These are phyloP conservation scores for Phylloscopus whistleri DNA, from an alignment of 2,113 vertebrate genomes.

Conservation along the genomic window DNA sequence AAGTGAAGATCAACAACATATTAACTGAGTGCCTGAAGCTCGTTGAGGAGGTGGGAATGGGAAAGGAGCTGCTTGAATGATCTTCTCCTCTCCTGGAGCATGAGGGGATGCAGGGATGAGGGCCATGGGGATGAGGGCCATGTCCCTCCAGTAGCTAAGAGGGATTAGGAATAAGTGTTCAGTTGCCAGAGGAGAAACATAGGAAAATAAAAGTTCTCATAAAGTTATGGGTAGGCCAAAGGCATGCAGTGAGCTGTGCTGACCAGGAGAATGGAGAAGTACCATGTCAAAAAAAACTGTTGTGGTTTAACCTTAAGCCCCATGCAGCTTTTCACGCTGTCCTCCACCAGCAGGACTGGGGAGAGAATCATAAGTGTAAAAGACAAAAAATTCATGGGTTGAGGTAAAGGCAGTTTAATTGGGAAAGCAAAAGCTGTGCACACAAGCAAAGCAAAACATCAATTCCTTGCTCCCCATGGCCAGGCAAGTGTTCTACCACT, in stretches of 20 bases:
- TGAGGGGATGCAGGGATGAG: too few relatives aligned
- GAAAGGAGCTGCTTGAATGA: background rate
- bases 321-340: background rate
- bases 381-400: background rate
- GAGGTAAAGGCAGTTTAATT: background rate
- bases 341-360: background rate
- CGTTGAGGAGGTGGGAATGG: conserved; percentile 73
- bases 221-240: background rate
- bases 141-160: background rate
- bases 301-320: background rate
- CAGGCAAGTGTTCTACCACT: background rate
- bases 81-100: background rate
- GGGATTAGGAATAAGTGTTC: background rate
- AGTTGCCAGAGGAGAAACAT: background rate
- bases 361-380: background rate
- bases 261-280: rapidly evolving
- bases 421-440: background rate
- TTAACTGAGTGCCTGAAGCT: conserved; percentile 82
- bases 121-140: background rate
- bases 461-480: background rate
- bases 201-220: background rate
- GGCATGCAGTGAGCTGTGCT: rapidly evolving
- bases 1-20: conserved; percentile 71
- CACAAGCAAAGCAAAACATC: background rate
- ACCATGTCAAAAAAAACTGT: background rate